phyloP scores from a whole-genome alignment of 2,888 invertebrate species.

The Dexiosoma caninum region DNA sequence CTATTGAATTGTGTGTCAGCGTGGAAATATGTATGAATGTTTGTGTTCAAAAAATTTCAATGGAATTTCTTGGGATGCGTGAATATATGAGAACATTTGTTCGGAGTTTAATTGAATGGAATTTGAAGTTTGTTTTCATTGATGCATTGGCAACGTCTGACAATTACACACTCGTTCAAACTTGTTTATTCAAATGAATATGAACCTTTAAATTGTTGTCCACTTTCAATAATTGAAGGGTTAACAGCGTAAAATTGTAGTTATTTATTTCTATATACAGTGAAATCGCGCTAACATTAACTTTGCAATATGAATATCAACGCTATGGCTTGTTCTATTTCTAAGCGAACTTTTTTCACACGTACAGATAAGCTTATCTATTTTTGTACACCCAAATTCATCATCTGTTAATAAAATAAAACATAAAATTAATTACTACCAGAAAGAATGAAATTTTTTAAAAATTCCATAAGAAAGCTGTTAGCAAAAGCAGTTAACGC shows the following conservation, averaged over 20 bases:
- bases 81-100: slow-evolving; percentile 37
- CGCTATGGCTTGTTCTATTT: too few relatives aligned
- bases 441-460: too few relatives aligned
- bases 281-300: too few relatives aligned
- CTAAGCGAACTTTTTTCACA: too few relatives aligned
- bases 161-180: background rate
- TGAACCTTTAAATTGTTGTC: slow-evolving; percentile 22
- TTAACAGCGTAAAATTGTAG: slow-evolving; percentile 23
- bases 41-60: background rate
- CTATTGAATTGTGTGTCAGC: background rate
- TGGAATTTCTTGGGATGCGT: slow-evolving; percentile 39
- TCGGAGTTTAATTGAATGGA: slow-evolving; percentile 45
- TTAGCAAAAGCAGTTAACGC: too few relatives aligned
- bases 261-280: too few relatives aligned
- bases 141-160: slow-evolving; percentile 44
- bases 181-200: slow-evolving; percentile 33
- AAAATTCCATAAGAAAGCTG: too few relatives aligned
- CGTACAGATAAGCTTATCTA: too few relatives aligned
- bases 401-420: too few relatives aligned
- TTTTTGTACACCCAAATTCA: too few relatives aligned
- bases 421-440: too few relatives aligned
- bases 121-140: slow-evolving; percentile 27
- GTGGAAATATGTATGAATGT: background rate
- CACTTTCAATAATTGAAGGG: slow-evolving; percentile 13
- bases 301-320: too few relatives aligned